A percentile compares a stretch with the other conserved stretches of the same genome.
These are phyloP conservation scores for Albula goreensis DNA, from an alignment of 2,113 vertebrate genomes.

Conservation along the genomic window DNA sequence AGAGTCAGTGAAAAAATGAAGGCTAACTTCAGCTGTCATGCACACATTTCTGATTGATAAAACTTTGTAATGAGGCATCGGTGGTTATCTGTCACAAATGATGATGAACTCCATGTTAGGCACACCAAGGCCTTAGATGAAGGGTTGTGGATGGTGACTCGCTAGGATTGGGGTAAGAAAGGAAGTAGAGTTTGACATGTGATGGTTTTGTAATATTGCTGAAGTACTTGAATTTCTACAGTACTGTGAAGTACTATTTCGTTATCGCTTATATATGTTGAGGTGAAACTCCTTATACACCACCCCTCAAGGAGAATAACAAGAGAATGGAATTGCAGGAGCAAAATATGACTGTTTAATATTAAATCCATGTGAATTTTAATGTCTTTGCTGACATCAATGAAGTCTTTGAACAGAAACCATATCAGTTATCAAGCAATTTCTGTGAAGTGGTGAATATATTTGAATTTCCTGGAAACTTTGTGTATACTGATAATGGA, in stretches of 20 bases:
- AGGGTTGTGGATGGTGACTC: not conserved
- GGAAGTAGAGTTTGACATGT: not conserved
- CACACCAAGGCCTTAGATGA: not conserved
- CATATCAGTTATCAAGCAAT: too few species aligned
- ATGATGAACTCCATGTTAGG: not conserved
- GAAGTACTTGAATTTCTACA: not conserved
- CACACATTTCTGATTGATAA: not conserved
- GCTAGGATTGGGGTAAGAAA: not conserved
- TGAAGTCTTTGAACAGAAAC: too few species aligned
- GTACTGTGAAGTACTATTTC: not conserved
- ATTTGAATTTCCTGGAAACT: too few species aligned
- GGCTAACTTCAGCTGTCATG: not conserved
- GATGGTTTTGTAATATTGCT: not conserved
- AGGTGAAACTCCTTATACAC: not conserved
- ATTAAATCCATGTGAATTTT: too few species aligned
- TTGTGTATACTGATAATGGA: too few species aligned
- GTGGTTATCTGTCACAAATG: not conserved
- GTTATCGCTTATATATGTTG: not conserved
- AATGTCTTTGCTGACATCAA: too few species aligned
- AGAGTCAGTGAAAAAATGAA: conserved; percentile 13
- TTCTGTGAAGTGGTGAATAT: too few species aligned
- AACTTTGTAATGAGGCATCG: not conserved
- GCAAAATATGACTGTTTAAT: too few species aligned
- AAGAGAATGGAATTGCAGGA: not conserved
- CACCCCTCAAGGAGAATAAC: not conserved